Evolutionary conservation across 1,140 invertebrate species (phyloP), one percentile per base, ranked within the genome.

Genomic region (Himalopsyche phryganea): DNA sequence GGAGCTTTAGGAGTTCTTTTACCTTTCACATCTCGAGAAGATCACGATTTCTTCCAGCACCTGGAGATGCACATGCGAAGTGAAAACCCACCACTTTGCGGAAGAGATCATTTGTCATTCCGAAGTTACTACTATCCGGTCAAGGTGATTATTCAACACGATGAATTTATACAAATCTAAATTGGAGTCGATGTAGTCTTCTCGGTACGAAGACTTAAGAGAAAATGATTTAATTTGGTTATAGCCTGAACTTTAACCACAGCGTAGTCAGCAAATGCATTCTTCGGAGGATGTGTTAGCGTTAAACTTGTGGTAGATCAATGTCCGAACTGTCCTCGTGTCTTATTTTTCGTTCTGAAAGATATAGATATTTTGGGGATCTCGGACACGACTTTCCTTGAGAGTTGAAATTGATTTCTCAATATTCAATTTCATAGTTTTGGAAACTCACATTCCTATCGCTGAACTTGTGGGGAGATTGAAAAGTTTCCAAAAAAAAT

Each of bases 31-130:
- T 97, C 95, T 20, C 89, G 96, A 68, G 97, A 99, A 80, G 96
- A 99, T 73, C 94, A 96, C 66, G 96, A 99, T 70, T 98, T 99
- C 69, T 99, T 99, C 78, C 96, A 98, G 74, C 94, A 98, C 80
- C 76, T 99, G 48, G 98, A 99, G 74, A 99, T 99, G 97, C 96
- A 99, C 72, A 96, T 99, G 94, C 80, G 98, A 38, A 93, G 92
- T 45, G 96, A 99, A 74, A 92, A 98, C 75, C 84, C 94, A 0
- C 96, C 97, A 0, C 73, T 99, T 0, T 98, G 95, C 79, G 98
- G 98, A 1, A 79, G 97, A 15, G 97, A 99, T 78, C 98, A 99
- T 78, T 80, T 99, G 1, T 94, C 95, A 0, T 99, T 92, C 73
- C 82, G 97, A 58, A 98, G 95, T 18, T 98, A 96, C 67, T 99